Evolutionary conservation across 2,113 vertebrate species (phyloP), one percentile per base, ranked within the genome.

Genomic region (Sus scrofa): DNA sequence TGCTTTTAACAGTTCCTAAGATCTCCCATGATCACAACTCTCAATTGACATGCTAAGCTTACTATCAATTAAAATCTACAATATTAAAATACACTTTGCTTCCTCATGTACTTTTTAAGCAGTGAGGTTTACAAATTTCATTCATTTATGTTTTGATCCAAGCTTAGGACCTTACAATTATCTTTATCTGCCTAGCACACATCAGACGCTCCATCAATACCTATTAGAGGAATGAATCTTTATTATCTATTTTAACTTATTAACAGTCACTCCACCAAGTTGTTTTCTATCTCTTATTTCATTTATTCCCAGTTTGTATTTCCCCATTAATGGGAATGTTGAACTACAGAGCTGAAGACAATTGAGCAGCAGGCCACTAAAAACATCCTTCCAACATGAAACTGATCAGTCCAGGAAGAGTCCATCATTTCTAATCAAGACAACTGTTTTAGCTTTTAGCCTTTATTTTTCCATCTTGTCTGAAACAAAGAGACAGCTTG

Each of bases 391-490:
- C 32, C 44, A 62, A 56, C 20, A 18, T 62, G 26, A 91, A 84
- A 56, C 9, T 30, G 3, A 89, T 74, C n/a, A 32, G 18, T 30
- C 30, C 60, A 70, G 37, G 26, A 93, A 85, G 0, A 65, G 24
- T 39, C 63, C 63, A 44, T 88, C 71, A 63, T 22, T 93, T 86
- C 50, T 94, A 79, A 92, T 62, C 32, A 19, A 87, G n/a, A 44
- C 62, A 79, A 63, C 32, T 84, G 14, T 20, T 90, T 77, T n/a
- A 94, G 65, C 52, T 90, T 74, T 94, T 97, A 90, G 34, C 63
- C 65, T 82, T 0, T 63, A 81, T 85, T 91, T 58, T 83, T 15
- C 63, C 75, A 83, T 56, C 63, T 75, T n/a, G 11, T 89, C 30
- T 60, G 60, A 94, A 89, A 89, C 44, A 77, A n/a, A 79, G 65